Percentiles rank a stretch among this genome's conserved stretches.
Conservation (phyloP, 1,140 invertebrate genomes). For the Portunus trituberculatus region DNA sequence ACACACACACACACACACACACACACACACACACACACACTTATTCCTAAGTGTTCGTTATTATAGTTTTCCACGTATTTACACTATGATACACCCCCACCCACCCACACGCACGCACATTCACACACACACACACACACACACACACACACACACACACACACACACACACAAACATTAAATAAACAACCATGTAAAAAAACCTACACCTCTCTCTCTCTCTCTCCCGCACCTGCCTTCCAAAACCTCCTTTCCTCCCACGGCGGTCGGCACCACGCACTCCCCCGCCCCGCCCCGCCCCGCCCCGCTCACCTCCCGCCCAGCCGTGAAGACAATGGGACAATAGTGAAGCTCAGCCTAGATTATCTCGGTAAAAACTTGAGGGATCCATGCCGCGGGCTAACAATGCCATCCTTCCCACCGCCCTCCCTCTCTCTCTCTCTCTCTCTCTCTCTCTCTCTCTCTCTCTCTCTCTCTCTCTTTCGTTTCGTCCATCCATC, state of each 20-base stretch:
- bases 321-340: background rate
- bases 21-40: too few relatives aligned
- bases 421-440: background rate
- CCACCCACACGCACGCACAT: too few relatives aligned
- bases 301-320: too few relatives aligned
- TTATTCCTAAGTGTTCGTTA: too few relatives aligned
- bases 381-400: background rate
- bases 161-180: too few relatives aligned
- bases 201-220: background rate
- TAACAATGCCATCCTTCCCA: background rate
- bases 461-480: background rate
- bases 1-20: too few relatives aligned
- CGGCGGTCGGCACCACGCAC: background rate
- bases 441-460: background rate
- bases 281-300: too few relatives aligned
- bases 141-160: too few relatives aligned
- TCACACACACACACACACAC: background rate
- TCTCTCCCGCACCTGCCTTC: background rate
- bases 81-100: too few relatives aligned
- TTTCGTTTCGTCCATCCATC: background rate
- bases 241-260: background rate
- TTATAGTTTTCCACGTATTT: too few relatives aligned
- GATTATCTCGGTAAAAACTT: constrained; percentile 6
- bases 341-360: background rate
- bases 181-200: too few relatives aligned